Evolutionary conservation across 2,113 vertebrate species (phyloP).

Genomic region (Benitochromis conjunctus): DNA sequence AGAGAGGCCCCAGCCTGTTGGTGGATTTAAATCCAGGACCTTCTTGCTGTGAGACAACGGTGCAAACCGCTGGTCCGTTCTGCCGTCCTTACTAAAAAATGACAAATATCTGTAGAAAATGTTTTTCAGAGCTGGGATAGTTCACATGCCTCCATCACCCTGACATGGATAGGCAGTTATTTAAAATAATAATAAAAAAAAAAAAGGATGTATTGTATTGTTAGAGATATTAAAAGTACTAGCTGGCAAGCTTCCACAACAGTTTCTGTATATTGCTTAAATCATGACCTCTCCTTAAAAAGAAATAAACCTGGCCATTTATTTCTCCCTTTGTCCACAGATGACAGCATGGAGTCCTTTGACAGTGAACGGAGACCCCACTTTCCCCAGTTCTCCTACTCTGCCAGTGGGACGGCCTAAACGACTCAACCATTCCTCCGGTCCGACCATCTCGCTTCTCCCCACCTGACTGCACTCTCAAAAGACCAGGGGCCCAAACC

Average conservation of each 20-base stretch:
- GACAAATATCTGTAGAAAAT: not conserved
- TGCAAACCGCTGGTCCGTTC: not conserved
- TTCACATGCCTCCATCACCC: not conserved
- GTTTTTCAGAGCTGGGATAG: not conserved
- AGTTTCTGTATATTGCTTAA: not conserved
- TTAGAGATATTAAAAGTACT: not conserved
- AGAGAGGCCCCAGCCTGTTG: not conserved
- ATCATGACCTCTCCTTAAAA: fast-evolving
- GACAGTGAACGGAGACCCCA: constrained; percentile 92
- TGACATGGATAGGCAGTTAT: not conserved
- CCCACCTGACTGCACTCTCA: constrained; percentile 77
- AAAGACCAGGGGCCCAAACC: constrained; percentile 68
- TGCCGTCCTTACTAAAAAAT: not conserved
- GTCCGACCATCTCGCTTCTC: constrained; percentile 52
- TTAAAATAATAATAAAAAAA: not conserved
- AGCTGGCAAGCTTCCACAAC: not conserved
- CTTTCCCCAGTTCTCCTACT: constrained; percentile 97
- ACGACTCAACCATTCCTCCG: constrained; percentile 68
- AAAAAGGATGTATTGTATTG: fast-evolving
- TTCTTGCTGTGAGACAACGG: not conserved
- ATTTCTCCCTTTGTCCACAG: constrained; percentile 54
- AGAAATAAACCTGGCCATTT: not conserved
- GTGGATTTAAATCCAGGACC: not conserved
- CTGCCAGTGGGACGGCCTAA: constrained; percentile 92
- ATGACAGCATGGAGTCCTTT: constrained; percentile 90